phyloP scores from a whole-genome alignment of 2,888 invertebrate species.

The Steinernema hermaphroditum region DNA sequence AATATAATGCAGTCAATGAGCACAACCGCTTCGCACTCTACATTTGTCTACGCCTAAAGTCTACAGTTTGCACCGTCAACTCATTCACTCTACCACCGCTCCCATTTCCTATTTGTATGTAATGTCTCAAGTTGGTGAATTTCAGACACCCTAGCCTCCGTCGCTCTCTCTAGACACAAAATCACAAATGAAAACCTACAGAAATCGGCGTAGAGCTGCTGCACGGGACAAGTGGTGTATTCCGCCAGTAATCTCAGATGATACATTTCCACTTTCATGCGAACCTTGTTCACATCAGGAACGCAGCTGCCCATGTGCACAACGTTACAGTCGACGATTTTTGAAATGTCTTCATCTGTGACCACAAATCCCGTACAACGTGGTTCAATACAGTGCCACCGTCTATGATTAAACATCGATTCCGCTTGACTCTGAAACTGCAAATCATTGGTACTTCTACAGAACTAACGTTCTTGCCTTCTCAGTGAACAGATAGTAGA shows the following conservation, averaged over 20 bases:
- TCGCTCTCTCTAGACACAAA: no score
- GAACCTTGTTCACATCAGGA: conserved; percentile 41
- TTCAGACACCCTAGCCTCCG: no score
- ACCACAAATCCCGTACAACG: conserved; percentile 43
- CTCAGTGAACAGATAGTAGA: conserved; percentile 11
- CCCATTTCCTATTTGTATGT: no score
- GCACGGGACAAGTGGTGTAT: conserved; percentile 46
- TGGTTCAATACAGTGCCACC: conserved; percentile 44
- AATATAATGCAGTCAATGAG: no score
- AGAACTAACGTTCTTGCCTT: background rate
- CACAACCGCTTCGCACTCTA: no score
- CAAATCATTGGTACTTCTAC: no score
- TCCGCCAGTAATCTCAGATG: conserved; percentile 50
- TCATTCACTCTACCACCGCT: no score
- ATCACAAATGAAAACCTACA: background rate
- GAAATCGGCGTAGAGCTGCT: conserved; percentile 34
- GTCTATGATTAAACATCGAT: background rate
- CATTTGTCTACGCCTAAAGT: no score
- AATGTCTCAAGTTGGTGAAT: no score
- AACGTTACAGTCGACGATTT: conserved; percentile 34
- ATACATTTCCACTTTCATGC: conserved; percentile 41
- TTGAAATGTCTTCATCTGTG: conserved; percentile 39
- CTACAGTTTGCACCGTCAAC: no score
- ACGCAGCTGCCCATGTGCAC: conserved; percentile 37
- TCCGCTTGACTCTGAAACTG: no score